Percentiles rank a stretch among this genome's conserved stretches.
These are phyloP conservation scores for Cranoglanis bouderius DNA, from an alignment of 2,113 vertebrate genomes.

Conservation along the genomic window DNA sequence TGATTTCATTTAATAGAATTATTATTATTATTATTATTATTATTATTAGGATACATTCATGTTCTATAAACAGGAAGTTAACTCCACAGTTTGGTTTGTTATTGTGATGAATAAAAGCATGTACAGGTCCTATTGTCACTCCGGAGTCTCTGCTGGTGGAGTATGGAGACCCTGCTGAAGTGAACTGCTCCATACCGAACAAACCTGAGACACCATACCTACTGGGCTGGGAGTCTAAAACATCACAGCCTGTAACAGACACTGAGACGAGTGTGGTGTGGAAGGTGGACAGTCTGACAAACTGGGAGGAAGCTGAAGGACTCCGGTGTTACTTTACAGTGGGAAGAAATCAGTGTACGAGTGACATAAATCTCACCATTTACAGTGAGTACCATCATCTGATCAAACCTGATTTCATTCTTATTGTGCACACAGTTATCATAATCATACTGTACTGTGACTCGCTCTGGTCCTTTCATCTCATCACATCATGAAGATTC, in stretches of 20 bases:
- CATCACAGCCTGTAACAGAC: rapidly evolving
- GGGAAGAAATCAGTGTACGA: rapidly evolving
- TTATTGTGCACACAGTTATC: neutral
- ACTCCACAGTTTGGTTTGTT: neutral
- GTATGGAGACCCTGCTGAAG: neutral
- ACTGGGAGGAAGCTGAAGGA: neutral
- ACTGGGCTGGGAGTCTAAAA: neutral
- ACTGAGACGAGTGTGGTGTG: neutral
- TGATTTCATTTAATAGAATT: no score
- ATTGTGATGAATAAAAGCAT: neutral
- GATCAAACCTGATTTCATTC: neutral
- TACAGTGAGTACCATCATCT: slow-evolving; percentile 11
- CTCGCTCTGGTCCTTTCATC: neutral
- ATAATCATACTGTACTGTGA: neutral
- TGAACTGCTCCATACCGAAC: neutral
- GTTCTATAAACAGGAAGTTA: neutral
- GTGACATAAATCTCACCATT: neutral
- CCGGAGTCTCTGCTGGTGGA: neutral
- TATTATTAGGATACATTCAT: no score
- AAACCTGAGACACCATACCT: rapidly evolving
- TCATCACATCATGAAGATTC: neutral
- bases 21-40: no score
- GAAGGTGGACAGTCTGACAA: neutral
- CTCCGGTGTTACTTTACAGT: neutral
- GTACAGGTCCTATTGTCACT: neutral